These are phyloP conservation scores for Leucophenga montana DNA, from an alignment of 2,888 invertebrate species.

Conservation along the genomic window DNA sequence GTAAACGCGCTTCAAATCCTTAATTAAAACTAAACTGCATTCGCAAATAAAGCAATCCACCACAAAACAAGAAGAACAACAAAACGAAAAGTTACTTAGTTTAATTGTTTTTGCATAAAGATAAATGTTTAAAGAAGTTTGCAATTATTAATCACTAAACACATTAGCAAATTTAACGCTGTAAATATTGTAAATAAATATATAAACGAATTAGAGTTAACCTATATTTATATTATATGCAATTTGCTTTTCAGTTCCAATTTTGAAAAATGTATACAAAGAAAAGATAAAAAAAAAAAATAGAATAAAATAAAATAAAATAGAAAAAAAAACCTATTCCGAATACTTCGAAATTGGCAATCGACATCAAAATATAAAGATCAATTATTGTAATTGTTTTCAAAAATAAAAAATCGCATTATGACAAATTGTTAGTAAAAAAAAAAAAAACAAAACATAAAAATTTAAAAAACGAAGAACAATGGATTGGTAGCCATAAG, in stretches of 20 bases:
- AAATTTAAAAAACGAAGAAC: slow-evolving; percentile 37
- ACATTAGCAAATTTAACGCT: slow-evolving; percentile 42
- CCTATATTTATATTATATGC: not conserved
- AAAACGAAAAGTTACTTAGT: slow-evolving; percentile 41
- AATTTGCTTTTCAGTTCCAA: not conserved
- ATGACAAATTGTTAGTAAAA: slow-evolving; percentile 9
- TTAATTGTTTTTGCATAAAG: slow-evolving; percentile 3
- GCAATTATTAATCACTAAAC: slow-evolving; percentile 16
- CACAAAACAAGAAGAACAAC: slow-evolving; percentile 17
- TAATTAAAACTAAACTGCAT: not conserved
- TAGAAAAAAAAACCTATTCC: slow-evolving; percentile 14
- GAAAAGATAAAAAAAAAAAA: not conserved
- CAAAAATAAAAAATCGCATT: slow-evolving; percentile 23
- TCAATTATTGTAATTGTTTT: slow-evolving; percentile 47
- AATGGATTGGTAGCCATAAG: slow-evolving; percentile 64
- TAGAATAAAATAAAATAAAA: not conserved
- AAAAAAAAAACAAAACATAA: too few relatives aligned
- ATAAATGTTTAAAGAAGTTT: not conserved
- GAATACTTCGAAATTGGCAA: slow-evolving; percentile 10
- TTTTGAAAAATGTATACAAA: not conserved
- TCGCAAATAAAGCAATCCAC: not conserved
- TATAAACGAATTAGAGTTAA: slow-evolving; percentile 3
- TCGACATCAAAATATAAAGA: slow-evolving; percentile 31
- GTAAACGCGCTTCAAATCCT: not conserved
- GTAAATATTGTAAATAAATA: slow-evolving; percentile 35